Evolutionary conservation across 2,888 invertebrate species (phyloP).

Genomic region (Drosophila neoperkinsi): DNA sequence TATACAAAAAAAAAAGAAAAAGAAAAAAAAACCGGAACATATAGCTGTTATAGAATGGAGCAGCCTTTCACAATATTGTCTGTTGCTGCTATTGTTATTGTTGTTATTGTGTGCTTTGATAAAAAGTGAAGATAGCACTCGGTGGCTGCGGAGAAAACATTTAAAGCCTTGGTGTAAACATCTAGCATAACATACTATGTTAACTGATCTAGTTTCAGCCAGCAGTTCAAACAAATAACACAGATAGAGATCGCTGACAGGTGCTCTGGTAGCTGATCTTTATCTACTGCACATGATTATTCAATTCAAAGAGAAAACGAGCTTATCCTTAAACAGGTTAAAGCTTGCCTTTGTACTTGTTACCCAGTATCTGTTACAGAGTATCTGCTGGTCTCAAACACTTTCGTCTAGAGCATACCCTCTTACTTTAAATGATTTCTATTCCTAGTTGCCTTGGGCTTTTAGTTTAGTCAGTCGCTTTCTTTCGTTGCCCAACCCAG

Average conservation of each 20-base stretch:
- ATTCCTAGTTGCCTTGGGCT: background rate
- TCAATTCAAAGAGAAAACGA: constrained; percentile 16
- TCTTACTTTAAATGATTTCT: background rate
- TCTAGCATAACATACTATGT: constrained; percentile 48
- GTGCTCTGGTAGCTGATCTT: constrained; percentile 1
- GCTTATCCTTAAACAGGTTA: constrained; percentile 4
- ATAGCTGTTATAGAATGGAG: background rate
- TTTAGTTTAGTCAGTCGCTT: background rate
- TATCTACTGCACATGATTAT: constrained; percentile 22
- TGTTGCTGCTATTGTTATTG: constrained; percentile 7
- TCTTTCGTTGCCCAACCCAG: constrained; percentile 58
- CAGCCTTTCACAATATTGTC: constrained; percentile 53
- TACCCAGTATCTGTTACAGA: background rate
- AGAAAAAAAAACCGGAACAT: constrained; percentile 12
- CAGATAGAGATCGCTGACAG: constrained; percentile 59
- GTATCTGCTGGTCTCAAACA: background rate
- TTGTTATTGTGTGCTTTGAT: constrained; percentile 28
- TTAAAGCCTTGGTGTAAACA: constrained; percentile 59
- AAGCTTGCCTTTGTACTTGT: background rate
- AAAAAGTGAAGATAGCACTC: constrained; percentile 34
- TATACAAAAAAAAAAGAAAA: background rate
- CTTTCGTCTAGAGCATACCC: constrained; percentile 27
- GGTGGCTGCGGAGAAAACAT: constrained; percentile 47
- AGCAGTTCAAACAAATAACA: constrained; percentile 51
- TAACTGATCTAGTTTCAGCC: constrained; percentile 56